Conservation (phyloP, 2,797 vertebrate species). For the Acanthornis magna region DNA sequence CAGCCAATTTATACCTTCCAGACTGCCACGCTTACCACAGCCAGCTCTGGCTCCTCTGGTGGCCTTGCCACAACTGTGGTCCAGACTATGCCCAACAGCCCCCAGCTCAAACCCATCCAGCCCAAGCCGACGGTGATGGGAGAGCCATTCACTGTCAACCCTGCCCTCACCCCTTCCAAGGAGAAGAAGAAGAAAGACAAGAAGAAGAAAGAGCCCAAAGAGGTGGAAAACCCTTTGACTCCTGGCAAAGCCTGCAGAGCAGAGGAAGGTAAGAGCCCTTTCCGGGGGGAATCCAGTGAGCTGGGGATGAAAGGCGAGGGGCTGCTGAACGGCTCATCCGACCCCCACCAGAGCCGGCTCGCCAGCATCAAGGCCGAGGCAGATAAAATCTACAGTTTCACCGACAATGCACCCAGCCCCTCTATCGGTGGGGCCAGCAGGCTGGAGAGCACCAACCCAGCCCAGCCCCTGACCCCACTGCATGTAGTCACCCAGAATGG, state of each 20-base stretch:
- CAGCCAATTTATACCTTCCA: constrained; percentile 90
- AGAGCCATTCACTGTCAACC: constrained; percentile 84
- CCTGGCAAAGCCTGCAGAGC: constrained; percentile 85
- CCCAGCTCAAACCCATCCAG: constrained; percentile 91
- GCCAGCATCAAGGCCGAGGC: constrained; percentile 99
- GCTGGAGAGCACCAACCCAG: constrained; percentile 84
- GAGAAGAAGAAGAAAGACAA: constrained; percentile 98
- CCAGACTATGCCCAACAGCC: constrained; percentile 90
- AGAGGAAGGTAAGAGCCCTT: constrained; percentile 90
- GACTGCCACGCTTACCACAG: constrained; percentile 83
- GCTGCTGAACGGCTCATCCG: constrained; percentile 90
- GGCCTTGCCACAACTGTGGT: constrained; percentile 85
- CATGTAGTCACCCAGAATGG: constrained; percentile 94
- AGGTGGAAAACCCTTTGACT: constrained; percentile 87
- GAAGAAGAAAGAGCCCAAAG: constrained; percentile 91
- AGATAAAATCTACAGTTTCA: constrained; percentile 98
- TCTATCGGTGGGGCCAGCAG: constrained; percentile 93
- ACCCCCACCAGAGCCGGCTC: constrained; percentile 93
- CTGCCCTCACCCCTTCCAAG: constrained; percentile 85
- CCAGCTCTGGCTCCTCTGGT: constrained; percentile 84
- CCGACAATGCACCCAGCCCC: constrained; percentile 95
- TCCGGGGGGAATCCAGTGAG: constrained; percentile 82
- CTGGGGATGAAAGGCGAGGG: constrained; percentile 83
- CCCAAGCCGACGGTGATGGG: constrained; percentile 89
- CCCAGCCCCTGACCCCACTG: constrained; percentile 89